phyloP scores from a whole-genome alignment of 2,113 vertebrate species.

The Sebastes schlegelii region DNA sequence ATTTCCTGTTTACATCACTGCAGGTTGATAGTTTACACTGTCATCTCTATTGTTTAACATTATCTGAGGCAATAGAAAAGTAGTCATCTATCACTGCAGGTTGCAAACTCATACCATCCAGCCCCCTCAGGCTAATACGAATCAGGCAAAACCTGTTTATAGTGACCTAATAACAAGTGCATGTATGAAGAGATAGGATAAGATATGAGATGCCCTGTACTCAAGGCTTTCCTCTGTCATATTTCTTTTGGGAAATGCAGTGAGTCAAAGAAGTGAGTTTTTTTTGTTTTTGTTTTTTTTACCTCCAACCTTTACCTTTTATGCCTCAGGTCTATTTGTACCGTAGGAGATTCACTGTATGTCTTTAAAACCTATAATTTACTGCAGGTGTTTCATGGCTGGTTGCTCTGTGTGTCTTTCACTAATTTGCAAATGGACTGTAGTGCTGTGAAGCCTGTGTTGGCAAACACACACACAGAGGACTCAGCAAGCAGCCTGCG shows the following conservation, averaged over 20 bases:
- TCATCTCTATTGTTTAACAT: background rate
- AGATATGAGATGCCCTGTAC: background rate
- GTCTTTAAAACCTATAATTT: background rate
- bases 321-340: background rate
- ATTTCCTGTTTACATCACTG: background rate
- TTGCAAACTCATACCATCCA: background rate
- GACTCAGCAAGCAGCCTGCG: conserved; percentile 2
- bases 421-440: conserved; percentile 49
- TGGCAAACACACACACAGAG: conserved; percentile 34
- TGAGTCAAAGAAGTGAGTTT: background rate
- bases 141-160: conserved; percentile 56
- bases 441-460: background rate
- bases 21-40: background rate
- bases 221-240: background rate
- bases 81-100: background rate
- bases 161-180: background rate
- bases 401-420: background rate
- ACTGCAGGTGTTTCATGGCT: conserved; percentile 30
- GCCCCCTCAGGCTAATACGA: background rate
- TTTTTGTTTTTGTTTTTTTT: background rate
- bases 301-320: background rate
- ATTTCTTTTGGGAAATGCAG: background rate
- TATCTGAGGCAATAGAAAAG: background rate
- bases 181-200: background rate
- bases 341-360: background rate